A percentile compares a stretch with the other conserved stretches of the same genome.
Conservation (phyloP, 2,888 invertebrate species). For the Scotopteryx bipunctaria region DNA sequence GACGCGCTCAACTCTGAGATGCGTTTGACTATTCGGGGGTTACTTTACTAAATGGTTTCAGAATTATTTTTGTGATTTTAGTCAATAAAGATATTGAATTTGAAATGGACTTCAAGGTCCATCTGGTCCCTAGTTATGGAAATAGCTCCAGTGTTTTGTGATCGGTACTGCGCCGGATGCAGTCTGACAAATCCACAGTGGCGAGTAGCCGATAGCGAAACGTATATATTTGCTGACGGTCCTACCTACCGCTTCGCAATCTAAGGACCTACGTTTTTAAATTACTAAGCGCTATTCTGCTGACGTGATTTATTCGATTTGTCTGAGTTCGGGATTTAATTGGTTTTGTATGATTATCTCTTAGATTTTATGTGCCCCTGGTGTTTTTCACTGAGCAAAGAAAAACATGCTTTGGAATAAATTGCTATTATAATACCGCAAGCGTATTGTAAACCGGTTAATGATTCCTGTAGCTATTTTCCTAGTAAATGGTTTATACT, state of each 20-base stretch:
- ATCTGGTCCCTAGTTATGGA: neutral
- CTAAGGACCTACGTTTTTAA: slow-evolving; percentile 63
- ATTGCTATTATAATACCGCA: no score
- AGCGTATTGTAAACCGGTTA: no score
- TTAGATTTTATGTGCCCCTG: slow-evolving; percentile 7
- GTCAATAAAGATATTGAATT: no score
- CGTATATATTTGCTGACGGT: slow-evolving; percentile 76
- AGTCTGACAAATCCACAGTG: slow-evolving; percentile 72
- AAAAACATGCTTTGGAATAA: neutral
- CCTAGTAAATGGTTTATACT: no score
- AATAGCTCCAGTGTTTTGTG: slow-evolving; percentile 40
- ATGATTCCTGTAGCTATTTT: no score
- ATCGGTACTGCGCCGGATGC: slow-evolving; percentile 50
- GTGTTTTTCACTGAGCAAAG: slow-evolving; percentile 16
- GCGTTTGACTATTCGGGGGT: no score
- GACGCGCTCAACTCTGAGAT: no score
- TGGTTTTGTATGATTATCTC: slow-evolving; percentile 29
- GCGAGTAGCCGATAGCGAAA: slow-evolving; percentile 74
- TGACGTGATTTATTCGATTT: slow-evolving; percentile 46
- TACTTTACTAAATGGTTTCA: no score
- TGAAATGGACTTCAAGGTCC: neutral
- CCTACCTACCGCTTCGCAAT: slow-evolving; percentile 59
- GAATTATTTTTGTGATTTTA: no score
- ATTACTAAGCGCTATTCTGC: slow-evolving; percentile 52
- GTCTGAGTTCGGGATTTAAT: slow-evolving; percentile 35